phyloP scores from a whole-genome alignment of 1,140 invertebrate genomes.

The Episyrphus balteatus region DNA sequence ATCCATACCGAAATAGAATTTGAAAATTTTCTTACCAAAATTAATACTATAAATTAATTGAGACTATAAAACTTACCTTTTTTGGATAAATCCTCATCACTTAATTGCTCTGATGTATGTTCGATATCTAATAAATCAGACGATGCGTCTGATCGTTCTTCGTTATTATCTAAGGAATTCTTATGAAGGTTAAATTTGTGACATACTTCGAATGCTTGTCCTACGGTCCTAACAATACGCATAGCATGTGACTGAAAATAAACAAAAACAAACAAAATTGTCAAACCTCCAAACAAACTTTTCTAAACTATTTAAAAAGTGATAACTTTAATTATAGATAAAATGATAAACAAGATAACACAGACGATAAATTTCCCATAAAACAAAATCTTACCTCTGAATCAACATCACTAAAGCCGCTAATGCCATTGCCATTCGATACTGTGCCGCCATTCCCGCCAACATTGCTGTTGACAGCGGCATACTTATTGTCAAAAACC shows the following conservation, averaged over 20 bases:
- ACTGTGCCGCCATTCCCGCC: too few relatives aligned
- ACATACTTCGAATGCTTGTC: slow-evolving; percentile 98
- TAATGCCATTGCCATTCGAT: too few relatives aligned
- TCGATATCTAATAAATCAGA: slow-evolving; percentile 40
- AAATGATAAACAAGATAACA: neutral
- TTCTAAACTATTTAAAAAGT: neutral
- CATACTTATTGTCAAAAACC: too few relatives aligned
- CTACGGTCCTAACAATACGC: slow-evolving; percentile 92
- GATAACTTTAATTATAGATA: neutral
- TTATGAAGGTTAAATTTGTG: slow-evolving; percentile 72
- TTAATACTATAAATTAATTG: too few relatives aligned
- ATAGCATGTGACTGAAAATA: slow-evolving; percentile 88
- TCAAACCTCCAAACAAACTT: neutral
- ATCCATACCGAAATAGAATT: too few relatives aligned
- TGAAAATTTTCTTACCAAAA: too few relatives aligned
- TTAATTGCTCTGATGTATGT: slow-evolving; percentile 39
- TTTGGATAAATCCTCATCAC: slow-evolving; percentile 46
- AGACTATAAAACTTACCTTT: slow-evolving; percentile 42
- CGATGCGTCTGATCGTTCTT: slow-evolving; percentile 49
- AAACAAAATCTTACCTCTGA: neutral
- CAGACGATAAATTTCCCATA: neutral
- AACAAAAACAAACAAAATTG: slow-evolving; percentile 10
- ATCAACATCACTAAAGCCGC: too few relatives aligned
- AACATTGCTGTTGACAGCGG: too few relatives aligned
- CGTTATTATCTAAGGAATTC: slow-evolving; percentile 45